phyloP scores from a whole-genome alignment of 2,888 invertebrate genomes.

The Heliconius erato region DNA sequence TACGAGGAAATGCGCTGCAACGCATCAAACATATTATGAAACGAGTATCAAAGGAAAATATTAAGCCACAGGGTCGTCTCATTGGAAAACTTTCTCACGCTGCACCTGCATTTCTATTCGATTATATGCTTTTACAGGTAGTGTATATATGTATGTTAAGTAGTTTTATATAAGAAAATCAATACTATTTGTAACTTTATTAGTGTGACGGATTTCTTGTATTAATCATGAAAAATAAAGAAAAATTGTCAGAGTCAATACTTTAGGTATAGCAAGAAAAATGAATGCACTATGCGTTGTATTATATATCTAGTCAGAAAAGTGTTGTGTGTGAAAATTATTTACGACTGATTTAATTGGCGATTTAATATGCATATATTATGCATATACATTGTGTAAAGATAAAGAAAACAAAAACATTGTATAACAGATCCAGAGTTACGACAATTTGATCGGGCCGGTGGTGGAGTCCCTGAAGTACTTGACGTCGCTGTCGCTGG shows the following conservation, averaged over 20 bases:
- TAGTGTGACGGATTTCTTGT: no score
- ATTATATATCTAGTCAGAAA: no score
- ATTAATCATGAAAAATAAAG: no score
- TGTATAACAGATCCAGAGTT: slow-evolving; percentile 92
- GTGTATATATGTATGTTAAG: not conserved
- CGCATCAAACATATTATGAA: slow-evolving; percentile 98
- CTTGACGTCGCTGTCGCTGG: slow-evolving; percentile 97
- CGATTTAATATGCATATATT: no score
- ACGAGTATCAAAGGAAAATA: slow-evolving; percentile 98
- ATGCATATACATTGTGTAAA: not conserved
- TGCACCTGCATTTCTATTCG: slow-evolving; percentile 97
- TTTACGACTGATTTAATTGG: no score
- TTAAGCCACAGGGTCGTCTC: slow-evolving; percentile 97
- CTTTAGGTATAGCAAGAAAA: no score
- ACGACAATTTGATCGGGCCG: slow-evolving; percentile 97
- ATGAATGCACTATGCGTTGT: no score
- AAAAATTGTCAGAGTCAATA: no score
- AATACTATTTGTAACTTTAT: not conserved
- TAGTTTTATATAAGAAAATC: slow-evolving; percentile 57
- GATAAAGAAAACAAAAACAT: not conserved
- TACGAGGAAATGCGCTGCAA: slow-evolving; percentile 94
- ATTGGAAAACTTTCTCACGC: slow-evolving; percentile 99
- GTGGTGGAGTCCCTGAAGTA: slow-evolving; percentile 99
- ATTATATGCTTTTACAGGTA: slow-evolving; percentile 91
- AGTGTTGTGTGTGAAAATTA: no score